Conservation (phyloP, 2,888 invertebrate genomes). For the Noctuana brunneofusca region DNA sequence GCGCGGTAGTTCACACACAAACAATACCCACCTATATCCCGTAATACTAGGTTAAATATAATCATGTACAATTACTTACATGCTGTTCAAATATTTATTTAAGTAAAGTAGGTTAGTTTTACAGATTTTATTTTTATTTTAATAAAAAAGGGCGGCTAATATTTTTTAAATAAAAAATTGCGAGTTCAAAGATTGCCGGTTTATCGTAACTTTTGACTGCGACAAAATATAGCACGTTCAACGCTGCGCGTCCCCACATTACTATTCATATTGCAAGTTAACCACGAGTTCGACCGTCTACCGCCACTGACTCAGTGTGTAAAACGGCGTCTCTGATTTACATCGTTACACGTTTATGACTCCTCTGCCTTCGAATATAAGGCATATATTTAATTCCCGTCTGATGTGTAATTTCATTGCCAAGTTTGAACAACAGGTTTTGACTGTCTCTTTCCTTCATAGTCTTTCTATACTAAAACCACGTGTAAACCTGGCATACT, state of each 20-base stretch:
- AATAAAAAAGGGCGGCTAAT: background rate
- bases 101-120: background rate
- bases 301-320: constrained; percentile 53
- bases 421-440: constrained; percentile 77
- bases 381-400: constrained; percentile 41
- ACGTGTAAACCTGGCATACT: constrained; percentile 61
- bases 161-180: constrained; percentile 1
- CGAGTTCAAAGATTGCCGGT: constrained; percentile 28
- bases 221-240: constrained; percentile 52
- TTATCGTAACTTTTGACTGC: constrained; percentile 27
- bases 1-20: constrained; percentile 43
- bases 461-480: constrained; percentile 47
- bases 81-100: background rate
- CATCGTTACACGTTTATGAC: constrained; percentile 36
- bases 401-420: constrained; percentile 65
- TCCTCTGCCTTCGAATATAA: constrained; percentile 40
- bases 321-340: constrained; percentile 53
- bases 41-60: constrained; percentile 63
- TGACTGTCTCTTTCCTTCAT: constrained; percentile 60
- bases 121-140: background rate
- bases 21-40: constrained; percentile 37
- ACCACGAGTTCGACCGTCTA: constrained; percentile 64
- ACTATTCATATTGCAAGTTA: constrained; percentile 69
- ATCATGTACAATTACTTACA: constrained; percentile 6
- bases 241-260: constrained; percentile 59